phyloP scores from a whole-genome alignment of 2,797 vertebrate genomes.

The Australoheros facetus region DNA sequence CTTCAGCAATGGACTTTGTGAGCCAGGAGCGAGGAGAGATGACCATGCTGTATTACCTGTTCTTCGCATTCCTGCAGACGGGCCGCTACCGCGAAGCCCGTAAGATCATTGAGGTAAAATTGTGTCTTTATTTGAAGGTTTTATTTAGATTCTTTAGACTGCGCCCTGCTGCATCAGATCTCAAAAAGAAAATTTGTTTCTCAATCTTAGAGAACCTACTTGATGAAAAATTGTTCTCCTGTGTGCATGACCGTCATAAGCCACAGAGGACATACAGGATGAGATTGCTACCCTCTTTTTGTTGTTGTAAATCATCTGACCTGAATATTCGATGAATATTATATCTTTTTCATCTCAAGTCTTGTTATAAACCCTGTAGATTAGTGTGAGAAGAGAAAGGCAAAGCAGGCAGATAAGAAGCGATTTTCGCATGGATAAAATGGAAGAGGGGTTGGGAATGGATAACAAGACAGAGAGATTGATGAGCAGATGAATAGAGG shows the following conservation, averaged over 20 bases:
- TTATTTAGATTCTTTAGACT: background rate
- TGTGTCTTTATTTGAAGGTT: background rate
- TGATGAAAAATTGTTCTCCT: conserved; percentile 4
- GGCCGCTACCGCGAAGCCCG: conserved; percentile 93
- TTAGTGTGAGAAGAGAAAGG: conserved; percentile 54
- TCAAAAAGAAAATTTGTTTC: conserved; percentile 1
- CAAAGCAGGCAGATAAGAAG: conserved; percentile 58
- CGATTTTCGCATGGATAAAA: conserved; percentile 59
- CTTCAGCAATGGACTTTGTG: conserved; percentile 89
- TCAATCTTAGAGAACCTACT: background rate
- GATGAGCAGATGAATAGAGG: conserved; percentile 60
- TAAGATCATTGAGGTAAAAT: conserved; percentile 92
- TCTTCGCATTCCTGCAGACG: conserved; percentile 92
- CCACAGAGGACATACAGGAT: background rate
- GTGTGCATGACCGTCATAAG: background rate
- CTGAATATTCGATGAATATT: conserved; percentile 56
- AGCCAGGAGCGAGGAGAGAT: conserved; percentile 91
- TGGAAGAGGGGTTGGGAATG: background rate
- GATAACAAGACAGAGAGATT: conserved; percentile 53
- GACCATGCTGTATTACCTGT: conserved; percentile 92
- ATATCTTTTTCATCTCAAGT: conserved; percentile 60
- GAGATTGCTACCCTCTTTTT: conserved; percentile 39
- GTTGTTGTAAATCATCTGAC: conserved; percentile 52
- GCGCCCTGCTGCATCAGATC: background rate
- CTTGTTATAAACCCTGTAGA: conserved; percentile 58